Evolutionary conservation across 2,888 invertebrate genomes (phyloP).

Genomic region (Nineta flava): DNA sequence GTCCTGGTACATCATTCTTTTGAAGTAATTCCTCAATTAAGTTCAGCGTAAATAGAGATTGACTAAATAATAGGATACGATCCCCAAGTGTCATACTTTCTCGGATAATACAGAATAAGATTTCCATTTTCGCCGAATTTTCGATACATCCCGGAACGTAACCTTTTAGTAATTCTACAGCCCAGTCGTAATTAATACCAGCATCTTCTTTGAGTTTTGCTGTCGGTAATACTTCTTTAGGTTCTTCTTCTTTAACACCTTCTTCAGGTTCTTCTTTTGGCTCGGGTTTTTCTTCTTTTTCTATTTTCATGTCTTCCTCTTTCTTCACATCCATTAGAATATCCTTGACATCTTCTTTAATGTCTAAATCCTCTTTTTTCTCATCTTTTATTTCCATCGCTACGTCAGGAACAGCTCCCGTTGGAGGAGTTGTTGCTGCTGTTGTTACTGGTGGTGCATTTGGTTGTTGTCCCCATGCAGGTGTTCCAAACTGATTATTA

Average conservation of each 20-base stretch:
- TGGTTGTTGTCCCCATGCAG: constrained; percentile 17
- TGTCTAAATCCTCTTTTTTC: not conserved
- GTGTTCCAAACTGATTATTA: constrained; percentile 19
- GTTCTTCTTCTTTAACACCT: constrained; percentile 40
- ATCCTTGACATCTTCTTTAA: constrained; percentile 2
- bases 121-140: constrained; percentile 88
- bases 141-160: constrained; percentile 81
- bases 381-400: not conserved
- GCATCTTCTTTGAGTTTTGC: constrained; percentile 46
- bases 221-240: constrained; percentile 37
- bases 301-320: constrained; percentile 26
- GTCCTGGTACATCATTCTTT: constrained; percentile 49
- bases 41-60: constrained; percentile 88
- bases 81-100: constrained; percentile 80
- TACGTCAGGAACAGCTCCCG: not conserved
- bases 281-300: constrained; percentile 37
- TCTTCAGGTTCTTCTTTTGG: constrained; percentile 31
- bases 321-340: constrained; percentile 7
- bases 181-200: constrained; percentile 82
- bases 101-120: constrained; percentile 81
- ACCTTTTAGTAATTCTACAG: constrained; percentile 62
- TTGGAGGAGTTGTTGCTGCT: not conserved
- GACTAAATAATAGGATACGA: constrained; percentile 86
- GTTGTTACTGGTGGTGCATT: not conserved
- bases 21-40: constrained; percentile 87